Evolutionary conservation across 2,797 vertebrate genomes (phyloP).

Genomic region (Yasuhikotakia modesta): DNA sequence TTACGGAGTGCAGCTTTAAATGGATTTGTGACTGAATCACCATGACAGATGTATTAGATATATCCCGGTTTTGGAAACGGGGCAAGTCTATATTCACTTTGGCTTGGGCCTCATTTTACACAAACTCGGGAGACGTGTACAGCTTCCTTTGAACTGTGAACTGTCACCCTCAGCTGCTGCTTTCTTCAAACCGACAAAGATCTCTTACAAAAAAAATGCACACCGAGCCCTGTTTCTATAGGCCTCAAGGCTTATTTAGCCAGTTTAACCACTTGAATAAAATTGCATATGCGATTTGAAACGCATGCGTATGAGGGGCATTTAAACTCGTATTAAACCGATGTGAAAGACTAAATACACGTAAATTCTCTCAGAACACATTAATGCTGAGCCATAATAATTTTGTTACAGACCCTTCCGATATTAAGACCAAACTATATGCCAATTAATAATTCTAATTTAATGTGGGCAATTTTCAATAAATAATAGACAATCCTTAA

Average conservation of each 20-base stretch:
- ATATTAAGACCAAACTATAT: neutral
- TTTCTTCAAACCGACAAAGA: constrained; percentile 82
- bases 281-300: constrained; percentile 94
- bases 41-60: constrained; percentile 98
- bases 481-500: no score
- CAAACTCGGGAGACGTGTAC: constrained; percentile 86
- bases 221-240: constrained; percentile 88
- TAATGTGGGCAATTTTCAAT: no score
- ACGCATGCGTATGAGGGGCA: constrained; percentile 87
- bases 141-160: constrained; percentile 89
- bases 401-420: neutral
- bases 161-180: constrained; percentile 98
- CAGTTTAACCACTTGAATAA: constrained; percentile 95
- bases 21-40: constrained; percentile 81
- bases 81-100: constrained; percentile 79
- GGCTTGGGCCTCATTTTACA: constrained; percentile 71
- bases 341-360: constrained; percentile 76
- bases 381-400: neutral
- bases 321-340: constrained; percentile 86
- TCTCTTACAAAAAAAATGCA: constrained; percentile 85
- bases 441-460: neutral
- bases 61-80: constrained; percentile 74
- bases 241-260: constrained; percentile 87
- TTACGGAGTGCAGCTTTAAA: constrained; percentile 81
- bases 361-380: neutral